These are phyloP conservation scores for Brassicogethes aeneus DNA, from an alignment of 2,888 invertebrate genomes.

Conservation along the genomic window DNA sequence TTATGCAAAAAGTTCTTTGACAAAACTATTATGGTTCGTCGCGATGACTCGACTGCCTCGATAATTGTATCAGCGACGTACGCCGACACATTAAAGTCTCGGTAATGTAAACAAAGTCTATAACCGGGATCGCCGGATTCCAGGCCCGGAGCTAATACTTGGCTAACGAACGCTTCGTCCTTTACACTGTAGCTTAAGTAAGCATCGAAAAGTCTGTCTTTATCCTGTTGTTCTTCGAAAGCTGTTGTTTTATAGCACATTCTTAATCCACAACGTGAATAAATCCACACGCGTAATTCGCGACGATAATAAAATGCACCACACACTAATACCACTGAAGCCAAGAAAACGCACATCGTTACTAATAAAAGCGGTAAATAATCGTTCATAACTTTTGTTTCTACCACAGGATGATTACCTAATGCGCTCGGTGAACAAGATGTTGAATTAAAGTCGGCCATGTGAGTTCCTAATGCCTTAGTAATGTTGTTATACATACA, in stretches of 20 bases:
- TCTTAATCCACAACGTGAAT: conserved; percentile 74
- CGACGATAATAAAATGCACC: conserved; percentile 74
- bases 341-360: conserved; percentile 67
- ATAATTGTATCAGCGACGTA: conserved; percentile 89
- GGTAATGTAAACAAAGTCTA: conserved; percentile 82
- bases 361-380: conserved; percentile 71
- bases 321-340: conserved; percentile 67
- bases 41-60: conserved; percentile 84
- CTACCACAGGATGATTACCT: conserved; percentile 62
- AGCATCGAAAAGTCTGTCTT: conserved; percentile 85
- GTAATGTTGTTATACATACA: conserved; percentile 69
- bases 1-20: conserved; percentile 90
- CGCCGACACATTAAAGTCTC: conserved; percentile 81
- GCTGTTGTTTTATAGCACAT: conserved; percentile 78
- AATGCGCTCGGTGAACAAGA: conserved; percentile 63
- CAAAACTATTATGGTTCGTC: conserved; percentile 80
- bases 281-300: conserved; percentile 77
- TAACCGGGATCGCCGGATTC: conserved; percentile 76
- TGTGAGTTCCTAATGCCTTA: conserved; percentile 57
- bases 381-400: conserved; percentile 71
- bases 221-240: conserved; percentile 73
- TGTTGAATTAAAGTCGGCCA: conserved; percentile 71
- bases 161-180: conserved; percentile 85
- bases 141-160: conserved; percentile 79
- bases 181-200: conserved; percentile 92